These are phyloP conservation scores for Nephrotoma appendiculata DNA, from an alignment of 2,888 invertebrate genomes.

Conservation along the genomic window DNA sequence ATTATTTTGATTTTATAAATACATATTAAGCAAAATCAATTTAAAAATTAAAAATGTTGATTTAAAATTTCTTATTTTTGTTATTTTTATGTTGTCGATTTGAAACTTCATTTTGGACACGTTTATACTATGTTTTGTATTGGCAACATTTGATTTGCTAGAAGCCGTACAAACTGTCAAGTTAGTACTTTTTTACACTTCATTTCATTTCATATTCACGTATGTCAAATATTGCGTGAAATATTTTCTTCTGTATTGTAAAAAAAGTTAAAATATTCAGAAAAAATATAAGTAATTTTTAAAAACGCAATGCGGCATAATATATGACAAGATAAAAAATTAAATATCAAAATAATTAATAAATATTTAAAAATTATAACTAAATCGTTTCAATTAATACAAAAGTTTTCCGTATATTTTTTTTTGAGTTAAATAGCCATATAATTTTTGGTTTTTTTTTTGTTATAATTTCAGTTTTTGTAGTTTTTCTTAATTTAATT, in stretches of 20 bases:
- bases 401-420: constrained; percentile 1
- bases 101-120: background rate
- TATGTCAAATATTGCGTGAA: constrained; percentile 3
- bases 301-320: constrained; percentile 6
- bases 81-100: background rate
- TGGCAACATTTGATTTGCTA: background rate
- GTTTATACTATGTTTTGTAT: background rate
- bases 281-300: background rate
- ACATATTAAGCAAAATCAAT: background rate
- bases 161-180: background rate
- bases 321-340: constrained; percentile 4
- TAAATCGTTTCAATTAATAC: background rate
- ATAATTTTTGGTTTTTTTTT: background rate
- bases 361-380: background rate
- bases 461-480: background rate
- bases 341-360: background rate
- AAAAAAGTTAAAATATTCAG: constrained; percentile 3
- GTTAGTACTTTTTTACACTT: background rate
- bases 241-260: background rate
- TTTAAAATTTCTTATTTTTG: background rate
- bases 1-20: background rate
- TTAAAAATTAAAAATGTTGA: background rate
- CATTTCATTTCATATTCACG: background rate
- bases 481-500: background rate
- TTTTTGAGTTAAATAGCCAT: background rate